phyloP scores from a whole-genome alignment of 2,888 invertebrate species.

The Drosophila villosipedis region DNA sequence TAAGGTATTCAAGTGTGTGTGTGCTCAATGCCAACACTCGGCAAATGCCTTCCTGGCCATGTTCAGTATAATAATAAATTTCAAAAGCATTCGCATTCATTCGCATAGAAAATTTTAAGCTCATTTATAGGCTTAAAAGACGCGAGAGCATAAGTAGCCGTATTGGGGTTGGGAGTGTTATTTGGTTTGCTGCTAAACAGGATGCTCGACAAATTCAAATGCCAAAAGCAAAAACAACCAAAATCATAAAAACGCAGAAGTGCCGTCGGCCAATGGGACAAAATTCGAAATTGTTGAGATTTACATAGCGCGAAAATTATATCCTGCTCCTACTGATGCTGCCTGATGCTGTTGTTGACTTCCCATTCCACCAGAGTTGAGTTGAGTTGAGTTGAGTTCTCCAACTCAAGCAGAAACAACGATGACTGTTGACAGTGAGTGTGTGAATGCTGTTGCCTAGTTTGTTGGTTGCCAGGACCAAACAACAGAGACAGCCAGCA shows the following conservation, averaged over 20 bases:
- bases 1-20: slow-evolving; percentile 20
- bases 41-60: slow-evolving; percentile 13
- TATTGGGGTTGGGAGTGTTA: neutral
- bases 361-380: neutral
- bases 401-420: neutral
- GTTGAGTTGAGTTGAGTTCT: neutral
- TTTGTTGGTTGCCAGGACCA: slow-evolving; percentile 18
- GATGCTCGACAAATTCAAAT: slow-evolving; percentile 69
- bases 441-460: slow-evolving; percentile 14
- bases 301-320: slow-evolving; percentile 75
- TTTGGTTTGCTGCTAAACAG: slow-evolving; percentile 49
- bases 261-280: slow-evolving; percentile 58
- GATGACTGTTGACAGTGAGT: slow-evolving; percentile 14
- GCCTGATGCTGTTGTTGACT: neutral
- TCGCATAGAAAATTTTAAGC: slow-evolving; percentile 84
- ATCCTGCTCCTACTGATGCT: slow-evolving; percentile 45
- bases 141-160: slow-evolving; percentile 22
- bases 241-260: slow-evolving; percentile 65
- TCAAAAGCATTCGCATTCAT: slow-evolving; percentile 82
- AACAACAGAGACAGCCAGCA: neutral
- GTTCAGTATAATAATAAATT: slow-evolving; percentile 78
- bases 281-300: slow-evolving; percentile 73
- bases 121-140: slow-evolving; percentile 83
- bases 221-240: slow-evolving; percentile 63
- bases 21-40: slow-evolving; percentile 22